phyloP scores from a whole-genome alignment of 1,140 invertebrate species.

The Hycleus phaleratus region DNA sequence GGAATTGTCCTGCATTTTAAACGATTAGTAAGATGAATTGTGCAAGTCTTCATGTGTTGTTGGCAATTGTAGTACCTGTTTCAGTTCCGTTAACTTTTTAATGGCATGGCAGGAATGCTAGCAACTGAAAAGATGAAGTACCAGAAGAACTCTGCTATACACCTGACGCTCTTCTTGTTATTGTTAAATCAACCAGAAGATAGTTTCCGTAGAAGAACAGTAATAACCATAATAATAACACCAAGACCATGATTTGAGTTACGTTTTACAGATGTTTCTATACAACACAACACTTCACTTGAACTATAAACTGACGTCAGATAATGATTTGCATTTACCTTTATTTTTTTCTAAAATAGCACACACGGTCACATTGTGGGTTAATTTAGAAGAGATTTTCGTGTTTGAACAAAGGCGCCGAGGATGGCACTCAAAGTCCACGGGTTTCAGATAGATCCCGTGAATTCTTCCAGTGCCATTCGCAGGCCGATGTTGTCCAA shows the following conservation, averaged over 20 bases:
- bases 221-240: conserved; percentile 2
- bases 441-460: conserved; percentile 35
- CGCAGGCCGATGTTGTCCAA: conserved; percentile 32
- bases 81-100: no score
- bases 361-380: not conserved
- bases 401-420: conserved; percentile 24
- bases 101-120: no score
- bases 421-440: conserved; percentile 42
- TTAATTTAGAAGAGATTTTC: no score
- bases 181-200: conserved; percentile 3
- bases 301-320: no score
- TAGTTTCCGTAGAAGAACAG: conserved; percentile 13
- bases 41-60: no score
- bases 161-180: not conserved
- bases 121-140: no score
- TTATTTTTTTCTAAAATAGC: not conserved
- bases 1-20: no score
- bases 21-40: no score
- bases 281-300: no score
- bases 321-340: no score
- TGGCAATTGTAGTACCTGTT: no score
- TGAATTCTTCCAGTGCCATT: conserved; percentile 44
- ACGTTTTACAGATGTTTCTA: not conserved
- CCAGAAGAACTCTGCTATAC: conserved; percentile 1
- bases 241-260: not conserved